Evolutionary conservation across 2,888 invertebrate genomes (phyloP).

Genomic region (Drosophila tanythrix): DNA sequence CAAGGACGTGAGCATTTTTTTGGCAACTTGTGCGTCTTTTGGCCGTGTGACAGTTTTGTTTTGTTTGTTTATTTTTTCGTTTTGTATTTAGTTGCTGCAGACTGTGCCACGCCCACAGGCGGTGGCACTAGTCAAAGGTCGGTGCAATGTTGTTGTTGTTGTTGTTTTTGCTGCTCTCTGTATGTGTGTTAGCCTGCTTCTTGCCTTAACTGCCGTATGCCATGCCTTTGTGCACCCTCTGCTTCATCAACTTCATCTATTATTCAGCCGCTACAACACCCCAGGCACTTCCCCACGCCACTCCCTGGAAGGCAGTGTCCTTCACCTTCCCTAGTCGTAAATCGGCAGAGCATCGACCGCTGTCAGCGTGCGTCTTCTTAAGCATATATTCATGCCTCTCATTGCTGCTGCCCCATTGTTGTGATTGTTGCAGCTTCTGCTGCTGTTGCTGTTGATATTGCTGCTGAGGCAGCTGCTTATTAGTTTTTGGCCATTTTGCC

Average conservation of each 20-base stretch:
- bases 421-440: conserved; percentile 30
- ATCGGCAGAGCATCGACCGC: conserved; percentile 69
- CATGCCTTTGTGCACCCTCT: conserved; percentile 30
- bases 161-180: conserved; percentile 5
- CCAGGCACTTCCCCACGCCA: background rate
- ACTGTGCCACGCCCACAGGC: conserved; percentile 35
- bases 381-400: conserved; percentile 21
- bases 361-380: conserved; percentile 59
- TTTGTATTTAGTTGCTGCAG: conserved; percentile 22
- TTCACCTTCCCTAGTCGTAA: conserved; percentile 32
- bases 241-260: conserved; percentile 22
- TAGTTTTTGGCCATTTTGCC: conserved; percentile 58
- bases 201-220: background rate
- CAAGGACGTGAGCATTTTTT: conserved; percentile 11
- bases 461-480: conserved; percentile 56
- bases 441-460: conserved; percentile 9
- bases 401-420: conserved; percentile 29
- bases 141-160: conserved; percentile 22
- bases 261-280: conserved; percentile 9
- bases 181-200: conserved; percentile 7
- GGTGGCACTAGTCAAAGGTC: conserved; percentile 27
- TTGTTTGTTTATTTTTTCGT: background rate
- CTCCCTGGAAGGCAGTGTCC: background rate
- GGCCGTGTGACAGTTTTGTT: conserved; percentile 49
- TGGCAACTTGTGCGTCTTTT: conserved; percentile 35